These are phyloP conservation scores for Leptinotarsa rubiginosa DNA, from an alignment of 2,888 invertebrate genomes.

Conservation along the genomic window DNA sequence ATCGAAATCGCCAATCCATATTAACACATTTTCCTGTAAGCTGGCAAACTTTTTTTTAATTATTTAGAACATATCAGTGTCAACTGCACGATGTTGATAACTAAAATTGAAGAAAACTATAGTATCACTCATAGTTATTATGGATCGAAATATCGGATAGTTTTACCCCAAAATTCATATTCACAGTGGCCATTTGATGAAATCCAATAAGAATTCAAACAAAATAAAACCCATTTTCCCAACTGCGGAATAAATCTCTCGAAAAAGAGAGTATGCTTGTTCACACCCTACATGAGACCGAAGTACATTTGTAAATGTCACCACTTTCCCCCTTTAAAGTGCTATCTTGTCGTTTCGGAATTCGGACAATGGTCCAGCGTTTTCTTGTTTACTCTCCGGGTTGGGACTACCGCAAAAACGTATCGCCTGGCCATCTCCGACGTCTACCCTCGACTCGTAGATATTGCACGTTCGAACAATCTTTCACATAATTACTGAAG, in stretches of 20 bases:
- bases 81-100: no score
- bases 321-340: slow-evolving; percentile 40
- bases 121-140: no score
- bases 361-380: slow-evolving; percentile 54
- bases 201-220: not conserved
- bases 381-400: slow-evolving; percentile 46
- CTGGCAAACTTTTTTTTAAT: no score
- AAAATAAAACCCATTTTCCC: not conserved
- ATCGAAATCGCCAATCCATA: no score
- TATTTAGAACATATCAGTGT: no score
- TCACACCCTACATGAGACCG: slow-evolving; percentile 38
- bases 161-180: no score
- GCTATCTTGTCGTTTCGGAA: slow-evolving; percentile 48
- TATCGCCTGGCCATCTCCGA: slow-evolving; percentile 45
- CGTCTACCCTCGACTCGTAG: slow-evolving; percentile 23
- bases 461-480: not conserved
- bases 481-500: not conserved
- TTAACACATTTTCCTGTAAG: no score
- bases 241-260: not conserved
- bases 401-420: slow-evolving; percentile 52
- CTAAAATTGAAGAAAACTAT: no score
- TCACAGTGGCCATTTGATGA: not conserved
- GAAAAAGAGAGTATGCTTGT: not conserved
- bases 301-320: slow-evolving; percentile 54
- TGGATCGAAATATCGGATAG: no score